Conservation (phyloP, 2,113 vertebrate genomes). For the Pandion haliaetus region DNA sequence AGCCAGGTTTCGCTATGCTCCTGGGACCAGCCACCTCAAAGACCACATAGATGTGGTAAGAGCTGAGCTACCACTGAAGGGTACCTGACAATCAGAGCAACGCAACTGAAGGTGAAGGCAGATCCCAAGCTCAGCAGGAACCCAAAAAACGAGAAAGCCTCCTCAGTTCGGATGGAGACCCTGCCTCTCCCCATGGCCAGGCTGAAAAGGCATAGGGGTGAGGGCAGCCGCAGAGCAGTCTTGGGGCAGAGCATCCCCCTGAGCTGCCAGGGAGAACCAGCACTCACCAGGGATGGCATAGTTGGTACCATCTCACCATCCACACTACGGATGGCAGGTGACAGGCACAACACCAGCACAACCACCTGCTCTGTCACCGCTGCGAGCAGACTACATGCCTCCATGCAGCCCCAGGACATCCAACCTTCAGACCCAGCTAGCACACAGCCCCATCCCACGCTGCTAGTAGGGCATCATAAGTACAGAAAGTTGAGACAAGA, state of each 20-base stretch:
- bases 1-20: fast-evolving
- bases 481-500: background rate
- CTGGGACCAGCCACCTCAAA: background rate
- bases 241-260: background rate
- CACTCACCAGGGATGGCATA: fast-evolving
- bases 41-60: background rate
- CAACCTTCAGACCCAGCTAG: background rate
- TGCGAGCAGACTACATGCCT: fast-evolving
- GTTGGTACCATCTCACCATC: background rate
- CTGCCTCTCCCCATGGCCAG: background rate
- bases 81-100: background rate
- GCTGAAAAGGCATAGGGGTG: background rate
- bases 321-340: too few species aligned
- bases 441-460: background rate
- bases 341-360: background rate
- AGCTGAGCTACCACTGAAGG: background rate
- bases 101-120: fast-evolving
- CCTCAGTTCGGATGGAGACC: background rate
- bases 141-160: background rate
- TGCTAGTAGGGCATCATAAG: background rate
- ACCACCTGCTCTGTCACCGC: background rate
- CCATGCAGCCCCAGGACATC: background rate
- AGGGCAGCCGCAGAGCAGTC: background rate
- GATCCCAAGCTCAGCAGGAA: background rate
- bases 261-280: background rate